phyloP scores from a whole-genome alignment of 2,888 invertebrate genomes.

The Lamellibrachia columna region DNA sequence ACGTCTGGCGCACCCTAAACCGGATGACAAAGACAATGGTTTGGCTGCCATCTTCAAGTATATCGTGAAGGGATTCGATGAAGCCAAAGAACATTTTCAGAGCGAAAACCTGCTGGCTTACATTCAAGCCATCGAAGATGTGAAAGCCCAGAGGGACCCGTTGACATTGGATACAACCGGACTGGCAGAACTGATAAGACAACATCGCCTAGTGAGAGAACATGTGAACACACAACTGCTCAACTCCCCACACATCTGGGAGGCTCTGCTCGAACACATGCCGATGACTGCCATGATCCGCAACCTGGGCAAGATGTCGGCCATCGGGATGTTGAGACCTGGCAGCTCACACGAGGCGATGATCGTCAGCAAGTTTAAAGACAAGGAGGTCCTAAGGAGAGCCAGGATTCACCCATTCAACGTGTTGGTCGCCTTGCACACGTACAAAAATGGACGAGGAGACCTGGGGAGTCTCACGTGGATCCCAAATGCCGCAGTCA shows the following conservation, averaged over 20 bases:
- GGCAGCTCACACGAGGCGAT: slow-evolving; percentile 38
- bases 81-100: slow-evolving; percentile 41
- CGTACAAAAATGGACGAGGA: slow-evolving; percentile 59
- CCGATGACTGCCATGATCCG: slow-evolving; percentile 65
- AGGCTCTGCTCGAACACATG: slow-evolving; percentile 63
- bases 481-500: slow-evolving; percentile 47
- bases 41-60: slow-evolving; percentile 45
- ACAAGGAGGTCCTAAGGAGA: slow-evolving; percentile 46
- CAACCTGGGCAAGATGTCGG: slow-evolving; percentile 60
- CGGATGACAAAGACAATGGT: slow-evolving; percentile 38
- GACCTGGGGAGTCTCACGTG: slow-evolving; percentile 62
- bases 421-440: slow-evolving; percentile 57
- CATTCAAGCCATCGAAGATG: slow-evolving; percentile 54
- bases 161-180: neutral
- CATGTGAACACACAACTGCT: slow-evolving; percentile 77
- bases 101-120: slow-evolving; percentile 29
- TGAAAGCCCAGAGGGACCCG: slow-evolving; percentile 36
- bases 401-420: slow-evolving; percentile 64
- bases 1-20: slow-evolving; percentile 58
- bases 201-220: slow-evolving; percentile 72
- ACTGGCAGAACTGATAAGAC: slow-evolving; percentile 37
- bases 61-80: slow-evolving; percentile 49
- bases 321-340: slow-evolving; percentile 48
- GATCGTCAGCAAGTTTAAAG: slow-evolving; percentile 48
- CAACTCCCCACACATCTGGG: slow-evolving; percentile 73